A percentile compares a stretch with the other conserved stretches of the same genome.
Evolutionary conservation across 2,113 vertebrate species (phyloP).

Genomic region (Dasyurus viverrinus): DNA sequence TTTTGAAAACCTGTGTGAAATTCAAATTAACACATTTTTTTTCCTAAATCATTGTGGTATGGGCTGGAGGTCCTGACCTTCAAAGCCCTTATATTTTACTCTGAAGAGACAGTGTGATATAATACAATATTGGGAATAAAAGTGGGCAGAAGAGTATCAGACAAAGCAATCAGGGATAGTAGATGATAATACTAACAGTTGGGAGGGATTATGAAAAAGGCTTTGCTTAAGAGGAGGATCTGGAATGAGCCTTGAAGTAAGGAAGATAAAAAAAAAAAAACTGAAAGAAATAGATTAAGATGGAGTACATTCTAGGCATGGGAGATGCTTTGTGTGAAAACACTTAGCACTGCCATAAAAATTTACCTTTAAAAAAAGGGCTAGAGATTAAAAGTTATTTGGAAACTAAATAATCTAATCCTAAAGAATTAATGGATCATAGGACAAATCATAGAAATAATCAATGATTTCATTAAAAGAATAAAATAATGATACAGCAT

Average conservation of each 20-base stretch:
- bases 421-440: background rate
- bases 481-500: background rate
- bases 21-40: background rate
- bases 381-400: background rate
- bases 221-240: background rate
- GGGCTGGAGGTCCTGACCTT: background rate
- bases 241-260: background rate
- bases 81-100: background rate
- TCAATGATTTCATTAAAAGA: background rate
- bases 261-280: background rate
- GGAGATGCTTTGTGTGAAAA: background rate
- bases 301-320: background rate
- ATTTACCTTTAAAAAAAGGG: background rate
- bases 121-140: background rate
- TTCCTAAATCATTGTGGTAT: background rate
- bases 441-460: background rate
- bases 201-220: background rate
- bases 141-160: background rate
- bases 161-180: background rate
- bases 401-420: background rate
- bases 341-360: background rate
- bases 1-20: background rate
- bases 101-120: background rate
- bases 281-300: background rate
- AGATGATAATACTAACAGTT: background rate